phyloP scores from a whole-genome alignment of 35 echinoderm and acorn worm species.

The Lytechinus pictus region DNA sequence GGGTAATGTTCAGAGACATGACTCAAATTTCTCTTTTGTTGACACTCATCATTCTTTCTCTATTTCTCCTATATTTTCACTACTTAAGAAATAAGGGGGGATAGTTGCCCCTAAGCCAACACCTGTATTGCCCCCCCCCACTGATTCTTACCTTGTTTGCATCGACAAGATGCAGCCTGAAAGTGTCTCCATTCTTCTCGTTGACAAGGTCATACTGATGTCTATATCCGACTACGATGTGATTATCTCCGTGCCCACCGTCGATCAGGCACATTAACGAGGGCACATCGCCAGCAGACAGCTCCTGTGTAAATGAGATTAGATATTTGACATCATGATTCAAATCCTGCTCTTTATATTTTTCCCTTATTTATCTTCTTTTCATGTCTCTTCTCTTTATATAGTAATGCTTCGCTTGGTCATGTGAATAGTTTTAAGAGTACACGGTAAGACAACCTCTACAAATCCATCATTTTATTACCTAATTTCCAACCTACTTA shows the following conservation, averaged over 20 bases:
- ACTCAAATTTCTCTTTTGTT: no score
- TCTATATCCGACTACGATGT: slow-evolving; percentile 85
- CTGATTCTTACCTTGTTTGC: no score
- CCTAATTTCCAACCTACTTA: no score
- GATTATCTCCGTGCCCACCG: slow-evolving; percentile 85
- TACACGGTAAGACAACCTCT: no score
- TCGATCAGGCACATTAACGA: slow-evolving; percentile 81
- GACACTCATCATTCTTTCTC: no score
- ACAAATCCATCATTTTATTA: no score
- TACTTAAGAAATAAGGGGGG: no score
- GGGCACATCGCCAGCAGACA: slow-evolving; percentile 84
- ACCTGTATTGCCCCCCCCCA: no score
- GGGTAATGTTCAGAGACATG: no score
- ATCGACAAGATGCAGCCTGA: slow-evolving; percentile 79
- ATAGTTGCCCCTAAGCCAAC: no score
- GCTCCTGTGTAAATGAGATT: slow-evolving; percentile 57
- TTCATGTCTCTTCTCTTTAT: neutral
- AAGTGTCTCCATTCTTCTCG: slow-evolving; percentile 93
- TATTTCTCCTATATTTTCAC: no score
- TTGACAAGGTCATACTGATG: slow-evolving; percentile 99
- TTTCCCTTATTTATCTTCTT: neutral
- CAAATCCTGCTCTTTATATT: no score
- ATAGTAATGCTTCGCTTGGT: neutral
- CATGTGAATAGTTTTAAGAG: neutral
- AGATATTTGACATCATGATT: neutral